A percentile compares a stretch with the other conserved stretches of the same genome.
phyloP scores from a whole-genome alignment of 1,140 invertebrate genomes.

The Drosophila obscura region DNA sequence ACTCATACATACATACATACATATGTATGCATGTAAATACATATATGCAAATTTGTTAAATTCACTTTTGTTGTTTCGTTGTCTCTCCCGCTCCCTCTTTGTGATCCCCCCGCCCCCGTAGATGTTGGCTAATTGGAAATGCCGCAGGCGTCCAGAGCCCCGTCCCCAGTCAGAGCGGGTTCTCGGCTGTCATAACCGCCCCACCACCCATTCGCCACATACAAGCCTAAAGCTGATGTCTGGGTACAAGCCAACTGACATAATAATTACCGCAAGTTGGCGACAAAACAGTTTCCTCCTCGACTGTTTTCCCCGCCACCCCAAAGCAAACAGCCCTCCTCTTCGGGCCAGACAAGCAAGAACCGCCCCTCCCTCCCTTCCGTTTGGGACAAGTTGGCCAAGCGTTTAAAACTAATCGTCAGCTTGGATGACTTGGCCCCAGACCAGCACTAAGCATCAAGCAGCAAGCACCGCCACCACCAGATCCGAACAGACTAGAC shows the following conservation, averaged over 20 bases:
- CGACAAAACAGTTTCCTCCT: slow-evolving; percentile 55
- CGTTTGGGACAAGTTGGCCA: slow-evolving; percentile 44
- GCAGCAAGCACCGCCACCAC: too few species aligned
- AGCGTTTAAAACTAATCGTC: slow-evolving; percentile 56
- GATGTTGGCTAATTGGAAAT: slow-evolving; percentile 73
- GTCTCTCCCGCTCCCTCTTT: slow-evolving; percentile 2
- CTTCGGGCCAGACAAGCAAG: too few species aligned
- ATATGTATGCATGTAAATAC: too few species aligned
- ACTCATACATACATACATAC: too few species aligned
- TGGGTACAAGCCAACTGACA: slow-evolving; percentile 60
- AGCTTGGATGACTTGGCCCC: slow-evolving; percentile 39
- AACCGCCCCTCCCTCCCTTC: background rate
- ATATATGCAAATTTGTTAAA: slow-evolving; percentile 62
- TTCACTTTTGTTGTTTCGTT: slow-evolving; percentile 64
- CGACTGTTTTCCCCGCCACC: background rate
- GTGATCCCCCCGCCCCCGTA: slow-evolving; percentile 41
- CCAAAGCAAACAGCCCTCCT: too few species aligned
- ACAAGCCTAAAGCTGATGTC: slow-evolving; percentile 7
- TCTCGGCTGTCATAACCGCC: slow-evolving; percentile 34
- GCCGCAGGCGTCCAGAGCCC: slow-evolving; percentile 63
- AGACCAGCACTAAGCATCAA: too few species aligned
- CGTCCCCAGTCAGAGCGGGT: slow-evolving; percentile 13
- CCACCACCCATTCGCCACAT: background rate
- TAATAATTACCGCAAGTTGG: slow-evolving; percentile 76
- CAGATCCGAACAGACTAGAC: background rate